Base-by-base conservation (phyloP, 2,888 invertebrate genomes). In the Eupithecia inturbata region DNA sequence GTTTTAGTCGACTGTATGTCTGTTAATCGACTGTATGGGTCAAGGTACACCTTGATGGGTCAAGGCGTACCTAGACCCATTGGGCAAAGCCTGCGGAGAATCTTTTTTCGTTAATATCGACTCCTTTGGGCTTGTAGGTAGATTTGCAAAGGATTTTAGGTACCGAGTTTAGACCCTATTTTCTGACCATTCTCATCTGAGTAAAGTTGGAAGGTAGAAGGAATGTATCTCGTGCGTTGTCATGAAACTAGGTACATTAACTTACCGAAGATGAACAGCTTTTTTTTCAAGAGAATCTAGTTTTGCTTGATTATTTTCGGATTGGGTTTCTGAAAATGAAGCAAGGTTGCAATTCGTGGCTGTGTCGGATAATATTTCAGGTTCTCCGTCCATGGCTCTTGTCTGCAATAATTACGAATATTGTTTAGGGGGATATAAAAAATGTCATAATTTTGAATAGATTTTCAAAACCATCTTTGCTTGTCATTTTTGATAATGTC, bases 201-300 rank as follows among this genome's bases (percentile, higher is more conserved):
- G 22, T 53, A 53, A 53, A 22, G 3, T 53, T 1, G 22, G 22
- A 10, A 53, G 22, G n/a, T 49, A 36, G 36, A 7, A 49, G 49
- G n/a, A n/a, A 10, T 10, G 10, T 22, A 22, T 45, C 5, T n/a
- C 49, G 49, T 53, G 7, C 45, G 45, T 49, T 0, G n/a, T n/a
- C n/a, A n/a, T 5, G 0, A 19, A 19, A 45, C 28, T 16, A 12
- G 33, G 28, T 53, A 64, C 3, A n/a, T n/a, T n/a, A n/a, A 49
- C 57, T 26, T 39, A 77, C 94, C 94, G 91, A 79, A 94, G 82
- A 80, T 94, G 94, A 68, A 93, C 91, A 75, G 94, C 94, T 84
- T 95, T 94, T 83, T 94, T 94, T 79, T 94, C 94, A 76, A 94
- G 83, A 31, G 93, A 89, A 81, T 94, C 94, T 78, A 91, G 84